Evolutionary conservation across 2,113 vertebrate species (phyloP).

Genomic region (Gallinago media): DNA sequence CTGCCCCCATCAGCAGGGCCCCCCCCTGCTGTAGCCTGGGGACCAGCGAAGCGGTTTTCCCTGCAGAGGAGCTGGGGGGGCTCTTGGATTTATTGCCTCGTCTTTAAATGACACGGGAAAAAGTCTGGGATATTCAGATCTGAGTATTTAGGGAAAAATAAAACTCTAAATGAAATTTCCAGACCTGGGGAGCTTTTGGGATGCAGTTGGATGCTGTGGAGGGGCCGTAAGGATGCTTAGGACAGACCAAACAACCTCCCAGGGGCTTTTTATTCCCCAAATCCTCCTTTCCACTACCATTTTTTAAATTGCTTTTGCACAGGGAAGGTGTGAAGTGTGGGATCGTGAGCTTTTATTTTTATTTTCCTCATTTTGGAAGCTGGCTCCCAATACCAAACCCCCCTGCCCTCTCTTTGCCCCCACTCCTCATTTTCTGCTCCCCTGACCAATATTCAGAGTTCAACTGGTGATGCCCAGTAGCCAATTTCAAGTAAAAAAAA

Average conservation of each 20-base stretch:
- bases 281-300: not conserved
- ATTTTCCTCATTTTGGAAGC: not conserved
- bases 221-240: rapidly evolving
- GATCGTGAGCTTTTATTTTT: not conserved
- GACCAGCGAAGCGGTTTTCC: not conserved
- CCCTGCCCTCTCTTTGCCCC: no score
- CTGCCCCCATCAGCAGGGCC: not conserved
- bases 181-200: not conserved
- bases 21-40: not conserved
- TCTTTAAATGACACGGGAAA: not conserved
- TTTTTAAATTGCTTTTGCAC: not conserved
- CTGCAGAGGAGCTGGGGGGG: no score
- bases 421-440: rapidly evolving
- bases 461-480: not conserved
- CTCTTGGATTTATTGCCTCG: not conserved
- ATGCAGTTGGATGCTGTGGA: not conserved
- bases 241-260: not conserved
- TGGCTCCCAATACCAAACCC: not conserved
- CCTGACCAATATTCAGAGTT: not conserved
- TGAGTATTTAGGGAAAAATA: not conserved
- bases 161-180: not conserved
- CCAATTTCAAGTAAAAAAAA: not conserved
- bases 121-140: not conserved
- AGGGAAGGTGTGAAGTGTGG: not conserved
- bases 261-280: not conserved